These are phyloP conservation scores for Athalia rosae DNA, from an alignment of 2,888 invertebrate genomes.

Conservation along the genomic window DNA sequence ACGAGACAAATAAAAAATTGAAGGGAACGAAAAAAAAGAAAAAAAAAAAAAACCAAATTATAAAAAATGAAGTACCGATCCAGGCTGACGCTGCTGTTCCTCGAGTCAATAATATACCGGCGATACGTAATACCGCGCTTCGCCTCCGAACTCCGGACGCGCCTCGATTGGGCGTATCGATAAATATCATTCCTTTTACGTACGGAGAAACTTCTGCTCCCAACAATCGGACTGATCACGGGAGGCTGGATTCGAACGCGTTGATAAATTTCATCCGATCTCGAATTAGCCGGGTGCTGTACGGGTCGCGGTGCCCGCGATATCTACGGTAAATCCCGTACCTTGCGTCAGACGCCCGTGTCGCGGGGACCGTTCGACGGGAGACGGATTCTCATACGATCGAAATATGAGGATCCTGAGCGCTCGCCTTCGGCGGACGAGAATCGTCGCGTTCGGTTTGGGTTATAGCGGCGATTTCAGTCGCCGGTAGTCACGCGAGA, in stretches of 20 bases:
- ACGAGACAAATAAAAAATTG: too few relatives aligned
- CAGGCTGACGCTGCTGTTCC: slow-evolving; percentile 29
- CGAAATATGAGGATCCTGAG: not conserved
- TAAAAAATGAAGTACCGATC: not conserved
- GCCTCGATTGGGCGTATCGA: not conserved
- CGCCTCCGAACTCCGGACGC: not conserved
- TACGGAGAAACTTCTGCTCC: not conserved
- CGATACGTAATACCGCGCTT: slow-evolving; percentile 26
- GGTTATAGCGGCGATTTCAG: too few relatives aligned
- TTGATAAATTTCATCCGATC: slow-evolving; percentile 8
- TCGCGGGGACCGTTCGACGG: too few relatives aligned
- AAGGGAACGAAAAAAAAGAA: too few relatives aligned
- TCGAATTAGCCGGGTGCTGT: slow-evolving; percentile 2
- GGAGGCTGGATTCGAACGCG: slow-evolving; percentile 10
- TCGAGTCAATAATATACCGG: too few relatives aligned
- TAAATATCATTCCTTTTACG: not conserved
- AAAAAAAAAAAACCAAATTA: too few relatives aligned
- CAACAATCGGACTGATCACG: not conserved
- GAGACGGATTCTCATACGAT: not conserved
- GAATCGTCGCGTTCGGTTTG: too few relatives aligned
- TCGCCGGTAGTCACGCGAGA: slow-evolving; percentile 16
- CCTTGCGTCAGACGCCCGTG: too few relatives aligned
- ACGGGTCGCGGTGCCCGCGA: not conserved
- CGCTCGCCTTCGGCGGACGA: not conserved
- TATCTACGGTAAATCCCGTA: too few relatives aligned